Conservation (phyloP, 1,140 invertebrate genomes). For the Penaeus chinensis region DNA sequence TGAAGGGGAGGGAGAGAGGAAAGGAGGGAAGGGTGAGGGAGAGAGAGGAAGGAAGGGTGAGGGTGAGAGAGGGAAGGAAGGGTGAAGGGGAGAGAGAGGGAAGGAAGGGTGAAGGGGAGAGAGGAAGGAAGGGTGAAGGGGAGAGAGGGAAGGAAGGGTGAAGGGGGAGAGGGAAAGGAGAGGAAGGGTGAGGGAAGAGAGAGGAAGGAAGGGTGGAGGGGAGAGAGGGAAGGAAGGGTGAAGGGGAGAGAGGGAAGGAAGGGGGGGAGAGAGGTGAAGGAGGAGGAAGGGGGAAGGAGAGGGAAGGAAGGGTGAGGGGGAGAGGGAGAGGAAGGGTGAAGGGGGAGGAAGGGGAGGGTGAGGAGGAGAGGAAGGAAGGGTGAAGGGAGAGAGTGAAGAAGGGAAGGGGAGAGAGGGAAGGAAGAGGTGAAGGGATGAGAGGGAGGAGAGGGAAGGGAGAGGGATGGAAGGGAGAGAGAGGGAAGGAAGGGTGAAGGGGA, state of each 20-base stretch:
- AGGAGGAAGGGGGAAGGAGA: too few species aligned
- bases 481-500: too few species aligned
- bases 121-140: background rate
- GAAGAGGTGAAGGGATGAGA: too few species aligned
- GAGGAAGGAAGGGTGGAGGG: background rate
- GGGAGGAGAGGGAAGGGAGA: too few species aligned
- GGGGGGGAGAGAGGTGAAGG: background rate
- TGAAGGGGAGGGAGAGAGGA: background rate
- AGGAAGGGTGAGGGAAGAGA: too few species aligned
- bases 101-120: background rate
- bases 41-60: background rate
- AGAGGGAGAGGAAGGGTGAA: background rate
- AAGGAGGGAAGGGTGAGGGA: background rate
- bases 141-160: background rate
- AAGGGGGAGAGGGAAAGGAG: background rate
- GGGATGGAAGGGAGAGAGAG: too few species aligned
- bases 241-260: background rate
- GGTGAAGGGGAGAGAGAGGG: background rate
- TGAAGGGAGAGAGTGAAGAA: background rate
- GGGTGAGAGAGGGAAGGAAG: background rate
- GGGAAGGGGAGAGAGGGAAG: too few species aligned
- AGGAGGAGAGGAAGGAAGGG: background rate
- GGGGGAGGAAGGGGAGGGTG: background rate
- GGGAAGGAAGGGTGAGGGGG: too few species aligned
- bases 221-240: background rate